These are phyloP conservation scores for Rhinichthys osculus DNA, from an alignment of 2,797 vertebrate species.

Conservation along the genomic window DNA sequence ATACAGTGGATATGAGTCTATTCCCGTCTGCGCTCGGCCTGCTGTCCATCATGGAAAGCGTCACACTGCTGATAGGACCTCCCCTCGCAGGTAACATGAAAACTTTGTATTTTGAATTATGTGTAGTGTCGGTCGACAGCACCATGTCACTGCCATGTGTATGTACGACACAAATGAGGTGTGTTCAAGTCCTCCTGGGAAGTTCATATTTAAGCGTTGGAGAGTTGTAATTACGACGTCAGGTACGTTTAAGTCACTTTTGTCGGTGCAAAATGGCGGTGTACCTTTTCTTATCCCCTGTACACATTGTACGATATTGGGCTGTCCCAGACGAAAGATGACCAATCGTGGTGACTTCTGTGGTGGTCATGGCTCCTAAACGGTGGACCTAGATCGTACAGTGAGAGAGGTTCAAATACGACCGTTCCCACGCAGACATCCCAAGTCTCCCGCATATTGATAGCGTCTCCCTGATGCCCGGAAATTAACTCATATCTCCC, in stretches of 20 bases:
- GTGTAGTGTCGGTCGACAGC: background rate
- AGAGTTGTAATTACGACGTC: background rate
- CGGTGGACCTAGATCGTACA: too few species aligned
- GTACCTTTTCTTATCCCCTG: too few species aligned
- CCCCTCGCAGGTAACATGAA: slow-evolving; percentile 86
- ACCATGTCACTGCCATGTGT: background rate
- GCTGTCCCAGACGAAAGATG: too few species aligned
- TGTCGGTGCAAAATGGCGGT: background rate
- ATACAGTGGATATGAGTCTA: slow-evolving; percentile 89
- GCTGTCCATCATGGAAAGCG: slow-evolving; percentile 88
- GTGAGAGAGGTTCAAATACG: too few species aligned
- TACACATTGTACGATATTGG: too few species aligned
- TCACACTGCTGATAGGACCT: slow-evolving; percentile 87
- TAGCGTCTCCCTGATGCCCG: too few species aligned
- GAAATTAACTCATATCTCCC: too few species aligned
- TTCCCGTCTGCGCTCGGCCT: slow-evolving; percentile 93
- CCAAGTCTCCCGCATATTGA: too few species aligned
- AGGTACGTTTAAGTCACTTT: background rate
- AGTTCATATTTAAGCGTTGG: background rate
- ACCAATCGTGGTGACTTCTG: too few species aligned
- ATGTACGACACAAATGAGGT: background rate
- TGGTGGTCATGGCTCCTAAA: too few species aligned
- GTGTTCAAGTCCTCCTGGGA: background rate
- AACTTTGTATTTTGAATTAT: background rate
- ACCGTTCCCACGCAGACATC: too few species aligned